Conservation (phyloP, 1,140 invertebrate species). For the Tetramorium parvispinum region DNA sequence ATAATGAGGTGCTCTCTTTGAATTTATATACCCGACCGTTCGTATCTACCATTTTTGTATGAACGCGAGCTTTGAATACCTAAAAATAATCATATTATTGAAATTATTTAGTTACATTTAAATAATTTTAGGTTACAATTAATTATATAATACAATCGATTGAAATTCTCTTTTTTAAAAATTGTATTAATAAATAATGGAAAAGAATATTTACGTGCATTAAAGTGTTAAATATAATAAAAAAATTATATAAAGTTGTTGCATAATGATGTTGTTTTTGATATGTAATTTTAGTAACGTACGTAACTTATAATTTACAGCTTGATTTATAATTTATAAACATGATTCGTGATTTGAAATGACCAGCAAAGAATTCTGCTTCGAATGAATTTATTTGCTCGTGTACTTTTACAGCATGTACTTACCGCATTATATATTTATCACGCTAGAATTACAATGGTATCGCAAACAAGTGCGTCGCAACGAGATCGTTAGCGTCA, state of each 20-base stretch:
- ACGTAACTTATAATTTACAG: not conserved
- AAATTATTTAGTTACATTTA: not conserved
- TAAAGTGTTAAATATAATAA: not conserved
- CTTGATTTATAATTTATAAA: not conserved
- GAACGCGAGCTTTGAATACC: not conserved
- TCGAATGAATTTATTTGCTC: not conserved
- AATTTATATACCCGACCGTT: not conserved
- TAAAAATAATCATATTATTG: not conserved
- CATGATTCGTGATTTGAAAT: not conserved
- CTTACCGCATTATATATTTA: not conserved
- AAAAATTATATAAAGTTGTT: not conserved
- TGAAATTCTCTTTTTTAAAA: not conserved
- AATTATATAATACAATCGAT: not conserved
- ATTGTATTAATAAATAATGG: not conserved
- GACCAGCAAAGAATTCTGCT: not conserved
- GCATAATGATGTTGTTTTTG: not conserved
- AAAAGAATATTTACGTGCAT: not conserved
- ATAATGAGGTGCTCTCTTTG: conserved; percentile 23
- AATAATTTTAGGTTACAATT: not conserved
- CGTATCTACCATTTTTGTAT: not conserved
- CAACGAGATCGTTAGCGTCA: not conserved
- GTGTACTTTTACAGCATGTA: not conserved
- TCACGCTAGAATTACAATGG: not conserved
- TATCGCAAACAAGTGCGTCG: not conserved
- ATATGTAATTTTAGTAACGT: not conserved